phyloP scores from a whole-genome alignment of 2,113 vertebrate species.

The Euleptes europaea region DNA sequence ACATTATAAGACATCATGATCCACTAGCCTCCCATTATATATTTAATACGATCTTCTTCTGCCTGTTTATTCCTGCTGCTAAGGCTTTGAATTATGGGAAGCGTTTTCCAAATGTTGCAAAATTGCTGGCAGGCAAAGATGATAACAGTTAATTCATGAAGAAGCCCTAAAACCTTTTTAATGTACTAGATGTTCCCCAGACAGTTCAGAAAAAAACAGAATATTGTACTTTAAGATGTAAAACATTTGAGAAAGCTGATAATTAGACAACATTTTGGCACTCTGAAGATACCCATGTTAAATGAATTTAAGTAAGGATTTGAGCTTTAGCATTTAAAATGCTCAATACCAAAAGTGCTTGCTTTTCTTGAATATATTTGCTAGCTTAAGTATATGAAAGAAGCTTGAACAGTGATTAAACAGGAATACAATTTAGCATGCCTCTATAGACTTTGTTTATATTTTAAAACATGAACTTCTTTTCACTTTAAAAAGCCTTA shows the following conservation, averaged over 20 bases:
- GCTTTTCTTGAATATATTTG: slow-evolving; percentile 37
- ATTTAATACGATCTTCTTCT: slow-evolving; percentile 68
- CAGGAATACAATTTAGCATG: slow-evolving; percentile 30
- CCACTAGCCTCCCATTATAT: slow-evolving; percentile 64
- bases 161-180: slow-evolving; percentile 70
- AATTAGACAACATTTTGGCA: slow-evolving; percentile 55
- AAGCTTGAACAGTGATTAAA: slow-evolving; percentile 17
- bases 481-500: neutral
- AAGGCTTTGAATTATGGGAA: slow-evolving; percentile 76
- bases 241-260: slow-evolving; percentile 67
- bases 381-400: slow-evolving; percentile 34
- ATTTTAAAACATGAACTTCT: slow-evolving; percentile 1
- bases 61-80: slow-evolving; percentile 74
- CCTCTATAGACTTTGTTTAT: slow-evolving; percentile 28
- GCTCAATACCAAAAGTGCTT: slow-evolving; percentile 36
- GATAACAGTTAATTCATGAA: slow-evolving; percentile 68
- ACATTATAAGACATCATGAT: slow-evolving; percentile 59
- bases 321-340: slow-evolving; percentile 38
- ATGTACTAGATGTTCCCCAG: slow-evolving; percentile 70
- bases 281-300: slow-evolving; percentile 57
- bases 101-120: slow-evolving; percentile 75
- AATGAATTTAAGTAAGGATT: slow-evolving; percentile 71
- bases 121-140: slow-evolving; percentile 75
- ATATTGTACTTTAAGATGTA: slow-evolving; percentile 72
- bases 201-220: slow-evolving; percentile 74